Evolutionary conservation across 2,888 invertebrate genomes (phyloP), one percentile per base, ranked within the genome.

Genomic region (Euspilapteryx auroguttella): DNA sequence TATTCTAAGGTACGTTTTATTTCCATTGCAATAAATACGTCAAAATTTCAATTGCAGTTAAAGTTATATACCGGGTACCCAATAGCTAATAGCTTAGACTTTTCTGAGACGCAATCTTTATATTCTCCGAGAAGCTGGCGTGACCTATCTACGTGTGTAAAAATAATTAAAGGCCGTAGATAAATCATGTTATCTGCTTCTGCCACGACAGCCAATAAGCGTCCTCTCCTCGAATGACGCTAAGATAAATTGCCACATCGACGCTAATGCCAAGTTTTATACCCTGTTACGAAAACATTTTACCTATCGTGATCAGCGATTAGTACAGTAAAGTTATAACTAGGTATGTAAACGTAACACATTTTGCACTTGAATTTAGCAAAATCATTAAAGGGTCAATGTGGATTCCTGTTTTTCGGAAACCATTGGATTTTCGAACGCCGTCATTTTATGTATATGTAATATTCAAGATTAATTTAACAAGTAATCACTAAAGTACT

Each of bases 191-290:
- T 24, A 7, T 10, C 9, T 9, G n/a, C 9, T 13, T 13, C 7
- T n/a, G 24, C 8, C 9, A 5, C 24, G 24, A 24, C 24, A 24
- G 24, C 24, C 24, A 24, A 24, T 24, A 24, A 24, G 14, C 24
- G 24, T 17, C n/a, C n/a, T 11, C 25, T 11, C 7, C 25, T 15
- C 11, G n/a, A 13, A 13, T 17, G 15, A 17, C 7, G 17, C 17
- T 11, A 17, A 25, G 25, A 25, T 25, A 25, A 25, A 25, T 25
- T 25, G 25, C 25, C 15, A 15, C 15, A 5, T 25, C 10, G 25
- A 12, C 15, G 11, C 17, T 25, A 25, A 15, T 25, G 14, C 11
- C 5, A 25, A 25, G 12, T 15, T 25, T 25, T 8, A n/a, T n/a
- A n/a, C n/a, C n/a, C n/a, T n/a, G n/a, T 5, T 9, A 15, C 10